Base-by-base conservation (phyloP, 2,797 vertebrate species). In the Channa striata region DNA sequence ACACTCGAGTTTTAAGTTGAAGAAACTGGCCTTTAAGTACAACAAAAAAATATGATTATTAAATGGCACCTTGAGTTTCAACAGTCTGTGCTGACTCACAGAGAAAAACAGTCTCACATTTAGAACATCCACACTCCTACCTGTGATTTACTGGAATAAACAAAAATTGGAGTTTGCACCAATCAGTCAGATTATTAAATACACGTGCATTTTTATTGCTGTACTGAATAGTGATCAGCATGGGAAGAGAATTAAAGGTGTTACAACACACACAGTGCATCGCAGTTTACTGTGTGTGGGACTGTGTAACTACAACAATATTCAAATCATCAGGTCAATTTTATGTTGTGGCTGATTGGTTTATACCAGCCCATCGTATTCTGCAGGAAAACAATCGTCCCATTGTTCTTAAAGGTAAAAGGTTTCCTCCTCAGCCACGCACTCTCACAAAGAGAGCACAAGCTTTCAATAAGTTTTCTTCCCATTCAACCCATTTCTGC, bases 401-500 rank as follows among this genome's bases (percentile, higher is more conserved):
- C 2, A 43, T 43, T 11, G 14, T 13, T 9, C 47, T 57, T 25
- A 9, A 47, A 23, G 58, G n/a, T 39, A 40, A 60, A 1, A 13
- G 17, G 34, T 37, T 61, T 21, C 47, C 2, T 51, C 44, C 5
- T 2, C 37, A 44, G 5, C 7, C 4, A 0, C 52, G 12, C 25
- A 20, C 16, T 51, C 12, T 36, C 39, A 14, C 12, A 56, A 42
- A 19, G 6, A 37, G 61, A 54, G 39, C 1, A 20, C 54, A 12
- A 44, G 25, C 30, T 72, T 72, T 53, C 4, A 11, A 30, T 2
- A 13, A 2, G 21, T 42, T 70, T 56, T 48, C 16, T 30, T 51
- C 21, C 21, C 10, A 37, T 53, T 52, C 50, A 42, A 21, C 59
- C 6, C n/a, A n/a, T 51, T 44, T 61, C 25, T 54, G 40, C 65